Conservation (phyloP, 2,113 vertebrate species). For the Hiodon alosoides region DNA sequence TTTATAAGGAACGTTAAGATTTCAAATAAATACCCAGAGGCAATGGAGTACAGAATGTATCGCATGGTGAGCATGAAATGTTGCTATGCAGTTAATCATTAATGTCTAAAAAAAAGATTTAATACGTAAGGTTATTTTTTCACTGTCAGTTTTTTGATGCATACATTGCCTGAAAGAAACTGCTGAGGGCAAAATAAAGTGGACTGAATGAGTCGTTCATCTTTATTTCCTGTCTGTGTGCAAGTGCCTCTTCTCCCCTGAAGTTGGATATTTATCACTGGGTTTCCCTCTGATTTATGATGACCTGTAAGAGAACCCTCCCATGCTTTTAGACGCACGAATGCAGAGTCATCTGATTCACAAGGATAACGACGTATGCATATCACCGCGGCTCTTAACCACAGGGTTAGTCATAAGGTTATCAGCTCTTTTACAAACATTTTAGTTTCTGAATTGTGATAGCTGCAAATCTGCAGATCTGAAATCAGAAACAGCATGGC, state of each 20-base stretch:
- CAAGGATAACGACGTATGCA: no score
- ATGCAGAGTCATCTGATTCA: conserved; percentile 21
- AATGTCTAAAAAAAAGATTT: conserved; percentile 34
- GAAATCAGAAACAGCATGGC: no score
- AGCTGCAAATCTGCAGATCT: no score
- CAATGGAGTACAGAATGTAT: conserved; percentile 42
- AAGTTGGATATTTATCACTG: conserved; percentile 37
- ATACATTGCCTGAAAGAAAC: neutral
- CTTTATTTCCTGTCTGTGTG: conserved; percentile 46
- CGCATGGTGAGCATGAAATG: conserved; percentile 39
- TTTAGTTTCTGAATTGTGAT: no score
- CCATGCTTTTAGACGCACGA: conserved; percentile 31
- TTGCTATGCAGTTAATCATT: conserved; percentile 50
- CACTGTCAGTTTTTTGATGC: conserved; percentile 32
- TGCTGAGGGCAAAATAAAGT: conserved; percentile 7
- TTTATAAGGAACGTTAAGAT: conserved; percentile 25
- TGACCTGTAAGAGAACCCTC: neutral
- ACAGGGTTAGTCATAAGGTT: no score
- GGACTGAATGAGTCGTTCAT: conserved; percentile 46
- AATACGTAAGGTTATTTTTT: conserved; percentile 45
- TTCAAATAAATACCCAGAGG: conserved; percentile 48
- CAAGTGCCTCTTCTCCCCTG: conserved; percentile 28
- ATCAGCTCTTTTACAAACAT: no score
- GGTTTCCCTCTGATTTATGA: conserved; percentile 41
- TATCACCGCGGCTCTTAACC: no score